A percentile compares a stretch with the other conserved stretches of the same genome.
Evolutionary conservation across 2,888 invertebrate species (phyloP).

Genomic region (Pristionchus arcanus): DNA sequence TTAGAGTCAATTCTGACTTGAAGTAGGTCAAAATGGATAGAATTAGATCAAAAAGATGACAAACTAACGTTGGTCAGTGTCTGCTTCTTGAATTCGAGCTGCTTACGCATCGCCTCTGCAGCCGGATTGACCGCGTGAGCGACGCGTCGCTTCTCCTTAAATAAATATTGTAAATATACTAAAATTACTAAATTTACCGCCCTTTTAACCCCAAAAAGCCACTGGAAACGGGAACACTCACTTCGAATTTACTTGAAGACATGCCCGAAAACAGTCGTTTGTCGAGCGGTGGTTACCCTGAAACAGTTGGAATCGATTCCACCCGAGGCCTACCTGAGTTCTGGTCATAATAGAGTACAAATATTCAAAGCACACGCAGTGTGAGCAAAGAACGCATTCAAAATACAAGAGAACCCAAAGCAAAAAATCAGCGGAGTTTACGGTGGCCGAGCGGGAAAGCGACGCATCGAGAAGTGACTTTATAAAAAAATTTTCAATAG

Average conservation of each 20-base stretch:
- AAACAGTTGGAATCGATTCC: background rate
- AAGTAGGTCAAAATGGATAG: background rate
- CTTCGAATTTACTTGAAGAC: constrained; percentile 53
- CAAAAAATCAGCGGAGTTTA: background rate
- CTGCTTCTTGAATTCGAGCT: constrained; percentile 49
- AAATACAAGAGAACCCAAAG: background rate
- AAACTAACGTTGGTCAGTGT: background rate
- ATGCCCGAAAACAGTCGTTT: constrained; percentile 42
- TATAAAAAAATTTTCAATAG: background rate
- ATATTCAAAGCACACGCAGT: background rate
- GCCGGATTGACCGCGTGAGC: constrained; percentile 46
- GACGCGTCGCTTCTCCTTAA: constrained; percentile 52
- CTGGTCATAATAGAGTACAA: background rate
- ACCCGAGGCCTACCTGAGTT: background rate
- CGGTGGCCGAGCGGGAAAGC: background rate
- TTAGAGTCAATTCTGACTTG: no score
- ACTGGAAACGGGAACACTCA: background rate
- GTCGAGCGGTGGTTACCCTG: constrained; percentile 39
- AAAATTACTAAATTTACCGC: no score
- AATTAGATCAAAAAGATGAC: background rate
- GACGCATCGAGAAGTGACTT: background rate
- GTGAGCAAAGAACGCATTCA: background rate
- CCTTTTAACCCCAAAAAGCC: background rate
- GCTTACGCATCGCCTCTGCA: constrained; percentile 16
- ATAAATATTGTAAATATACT: background rate